Evolutionary conservation across 2,797 vertebrate genomes (phyloP).

Genomic region (Paramormyrops hopkinsi): DNA sequence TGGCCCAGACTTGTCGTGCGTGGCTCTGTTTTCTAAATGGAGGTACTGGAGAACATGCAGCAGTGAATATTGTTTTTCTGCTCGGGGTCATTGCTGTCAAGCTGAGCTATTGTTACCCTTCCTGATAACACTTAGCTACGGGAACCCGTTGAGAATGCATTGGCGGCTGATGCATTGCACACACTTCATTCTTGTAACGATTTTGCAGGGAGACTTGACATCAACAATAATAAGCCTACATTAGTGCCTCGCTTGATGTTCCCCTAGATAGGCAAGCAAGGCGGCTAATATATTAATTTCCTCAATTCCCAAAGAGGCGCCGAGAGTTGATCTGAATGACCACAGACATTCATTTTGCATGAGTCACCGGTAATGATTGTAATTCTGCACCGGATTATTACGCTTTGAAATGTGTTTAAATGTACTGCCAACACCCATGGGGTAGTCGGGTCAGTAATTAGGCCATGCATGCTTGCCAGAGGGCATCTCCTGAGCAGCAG

Average conservation of each 20-base stretch:
- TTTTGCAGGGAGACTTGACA: neutral
- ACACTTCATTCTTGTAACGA: neutral
- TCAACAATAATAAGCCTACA: conserved; percentile 10
- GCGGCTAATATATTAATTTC: conserved; percentile 28
- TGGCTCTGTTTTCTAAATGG: neutral
- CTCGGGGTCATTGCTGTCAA: neutral
- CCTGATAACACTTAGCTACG: neutral
- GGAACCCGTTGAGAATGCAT: neutral
- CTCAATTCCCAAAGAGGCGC: conserved; percentile 37
- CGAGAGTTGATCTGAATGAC: conserved; percentile 28
- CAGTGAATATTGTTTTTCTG: neutral
- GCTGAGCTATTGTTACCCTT: neutral
- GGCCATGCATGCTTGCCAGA: conserved; percentile 34
- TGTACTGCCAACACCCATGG: conserved; percentile 27
- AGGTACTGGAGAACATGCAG: neutral
- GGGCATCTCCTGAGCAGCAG: conserved; percentile 30
- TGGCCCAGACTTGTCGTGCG: neutral
- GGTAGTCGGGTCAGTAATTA: conserved; percentile 37
- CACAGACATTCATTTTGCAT: conserved; percentile 31
- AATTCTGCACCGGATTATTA: conserved; percentile 26
- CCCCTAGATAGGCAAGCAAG: conserved; percentile 21
- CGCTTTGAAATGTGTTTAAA: conserved; percentile 37
- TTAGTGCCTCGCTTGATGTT: neutral
- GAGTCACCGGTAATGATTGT: conserved; percentile 34
- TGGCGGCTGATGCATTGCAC: neutral